Evolutionary conservation across 2,888 invertebrate species (phyloP).

Genomic region (Phragmatobia fuliginosa): DNA sequence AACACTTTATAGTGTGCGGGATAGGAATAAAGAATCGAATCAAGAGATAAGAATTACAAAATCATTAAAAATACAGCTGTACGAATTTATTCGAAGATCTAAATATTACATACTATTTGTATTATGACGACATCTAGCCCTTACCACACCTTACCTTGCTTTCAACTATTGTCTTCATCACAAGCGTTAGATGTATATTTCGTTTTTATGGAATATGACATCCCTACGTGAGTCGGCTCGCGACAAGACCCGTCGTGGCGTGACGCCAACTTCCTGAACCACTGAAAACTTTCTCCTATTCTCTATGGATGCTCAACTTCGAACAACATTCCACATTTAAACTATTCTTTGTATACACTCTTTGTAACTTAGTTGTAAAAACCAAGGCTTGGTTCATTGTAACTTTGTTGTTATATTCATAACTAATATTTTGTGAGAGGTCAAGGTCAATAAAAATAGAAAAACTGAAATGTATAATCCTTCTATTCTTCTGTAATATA

Average conservation of each 20-base stretch:
- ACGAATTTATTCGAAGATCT: too few relatives aligned
- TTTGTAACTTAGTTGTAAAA: conserved; percentile 3
- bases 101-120: too few relatives aligned
- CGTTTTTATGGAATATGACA: conserved; percentile 42
- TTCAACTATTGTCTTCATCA: conserved; percentile 5
- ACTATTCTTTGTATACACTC: conserved; percentile 1
- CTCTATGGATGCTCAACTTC: conserved; percentile 32
- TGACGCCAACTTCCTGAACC: conserved; percentile 51
- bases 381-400: background rate
- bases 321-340: conserved; percentile 22
- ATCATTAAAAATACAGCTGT: too few relatives aligned
- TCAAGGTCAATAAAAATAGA: background rate
- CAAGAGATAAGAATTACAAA: too few relatives aligned
- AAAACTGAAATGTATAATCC: too few relatives aligned
- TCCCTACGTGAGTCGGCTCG: conserved; percentile 31
- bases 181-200: conserved; percentile 35
- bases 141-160: too few relatives aligned
- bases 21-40: too few relatives aligned
- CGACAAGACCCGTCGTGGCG: conserved; percentile 45
- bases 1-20: too few relatives aligned
- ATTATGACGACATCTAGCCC: too few relatives aligned
- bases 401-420: background rate
- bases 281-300: conserved; percentile 48
- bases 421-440: background rate
- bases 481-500: too few relatives aligned